phyloP scores from a whole-genome alignment of 1,140 invertebrate genomes.

The Drosophila watanabei region DNA sequence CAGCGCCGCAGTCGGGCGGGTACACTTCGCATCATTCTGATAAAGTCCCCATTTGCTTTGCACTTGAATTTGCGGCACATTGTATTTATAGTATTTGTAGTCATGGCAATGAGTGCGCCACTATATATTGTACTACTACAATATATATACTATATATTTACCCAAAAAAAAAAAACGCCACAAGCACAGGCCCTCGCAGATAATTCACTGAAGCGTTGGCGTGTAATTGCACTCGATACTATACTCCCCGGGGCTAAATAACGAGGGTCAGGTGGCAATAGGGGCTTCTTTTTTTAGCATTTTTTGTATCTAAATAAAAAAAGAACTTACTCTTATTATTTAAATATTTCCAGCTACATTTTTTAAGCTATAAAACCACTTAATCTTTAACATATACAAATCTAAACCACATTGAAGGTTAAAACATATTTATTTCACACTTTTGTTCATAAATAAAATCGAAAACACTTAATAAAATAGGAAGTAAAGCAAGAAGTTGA shows the following conservation, averaged over 20 bases:
- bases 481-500: not conserved
- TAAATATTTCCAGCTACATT: not conserved
- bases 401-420: not conserved
- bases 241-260: not conserved
- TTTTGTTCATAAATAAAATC: not conserved
- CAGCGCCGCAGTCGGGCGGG: slow-evolving; percentile 22
- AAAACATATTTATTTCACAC: not conserved
- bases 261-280: not conserved
- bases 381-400: no score
- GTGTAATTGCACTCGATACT: slow-evolving; percentile 26
- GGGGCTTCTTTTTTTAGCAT: not conserved
- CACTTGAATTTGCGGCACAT: slow-evolving; percentile 70
- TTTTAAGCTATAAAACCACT: not conserved
- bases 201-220: slow-evolving; percentile 15
- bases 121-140: slow-evolving; percentile 1
- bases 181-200: no score
- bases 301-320: not conserved
- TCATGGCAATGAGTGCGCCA: slow-evolving; percentile 43
- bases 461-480: not conserved
- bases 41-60: slow-evolving; percentile 69
- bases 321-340: no score
- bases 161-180: slow-evolving; percentile 20
- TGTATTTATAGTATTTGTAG: slow-evolving; percentile 70
- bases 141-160: slow-evolving; percentile 6
- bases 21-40: slow-evolving; percentile 53